phyloP scores from a whole-genome alignment of 2,888 invertebrate genomes.

The Drosophila neoperkinsi region DNA sequence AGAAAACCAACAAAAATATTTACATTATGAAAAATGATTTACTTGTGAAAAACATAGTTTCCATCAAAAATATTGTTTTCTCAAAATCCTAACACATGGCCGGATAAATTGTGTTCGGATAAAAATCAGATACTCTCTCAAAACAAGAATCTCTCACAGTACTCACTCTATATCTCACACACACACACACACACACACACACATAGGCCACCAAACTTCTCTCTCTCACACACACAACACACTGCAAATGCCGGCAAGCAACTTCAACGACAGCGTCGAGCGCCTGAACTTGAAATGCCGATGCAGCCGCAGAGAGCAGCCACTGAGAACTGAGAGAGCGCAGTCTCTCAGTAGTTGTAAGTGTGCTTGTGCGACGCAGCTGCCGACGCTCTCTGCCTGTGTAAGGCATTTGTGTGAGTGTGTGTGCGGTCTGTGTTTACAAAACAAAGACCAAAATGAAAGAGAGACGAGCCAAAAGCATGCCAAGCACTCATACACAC shows the following conservation, averaged over 20 bases:
- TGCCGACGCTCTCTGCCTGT: constrained; percentile 48
- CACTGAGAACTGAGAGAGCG: constrained; percentile 33
- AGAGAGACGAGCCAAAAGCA: constrained; percentile 70
- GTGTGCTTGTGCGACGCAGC: constrained; percentile 57
- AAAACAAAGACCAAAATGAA: constrained; percentile 73
- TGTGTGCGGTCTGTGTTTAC: constrained; percentile 71
- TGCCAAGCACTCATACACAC: constrained; percentile 60
- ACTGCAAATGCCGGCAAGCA: constrained; percentile 74
- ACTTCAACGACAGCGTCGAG: constrained; percentile 55
- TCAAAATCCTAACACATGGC: constrained; percentile 27
- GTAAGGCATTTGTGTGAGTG: constrained; percentile 25
- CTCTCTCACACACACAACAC: constrained; percentile 17
- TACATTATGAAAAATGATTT: neutral
- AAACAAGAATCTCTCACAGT: constrained; percentile 30
- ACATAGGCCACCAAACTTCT: neutral
- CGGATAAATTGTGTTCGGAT: constrained; percentile 57
- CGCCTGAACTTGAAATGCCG: constrained; percentile 78
- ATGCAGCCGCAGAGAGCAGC: constrained; percentile 59
- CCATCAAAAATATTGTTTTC: constrained; percentile 20
- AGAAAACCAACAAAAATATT: neutral
- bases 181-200: constrained; percentile 20
- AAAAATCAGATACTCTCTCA: constrained; percentile 50
- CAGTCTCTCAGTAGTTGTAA: constrained; percentile 47
- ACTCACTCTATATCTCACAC: constrained; percentile 11
- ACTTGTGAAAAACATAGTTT: neutral